Evolutionary conservation across 2,797 vertebrate genomes (phyloP).

Genomic region (Silurus aristotelis): DNA sequence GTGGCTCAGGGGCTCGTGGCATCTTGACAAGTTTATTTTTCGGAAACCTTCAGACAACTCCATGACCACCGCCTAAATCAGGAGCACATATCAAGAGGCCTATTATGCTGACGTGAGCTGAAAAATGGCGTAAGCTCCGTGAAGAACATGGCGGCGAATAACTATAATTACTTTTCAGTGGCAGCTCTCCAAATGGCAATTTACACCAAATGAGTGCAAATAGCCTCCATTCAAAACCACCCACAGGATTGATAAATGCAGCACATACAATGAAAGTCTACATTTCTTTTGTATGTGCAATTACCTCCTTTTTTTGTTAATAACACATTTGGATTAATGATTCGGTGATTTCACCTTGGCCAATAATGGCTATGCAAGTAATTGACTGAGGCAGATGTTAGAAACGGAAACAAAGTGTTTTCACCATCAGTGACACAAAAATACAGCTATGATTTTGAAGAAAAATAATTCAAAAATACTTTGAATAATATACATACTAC

Average conservation of each 20-base stretch:
- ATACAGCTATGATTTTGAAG: not conserved
- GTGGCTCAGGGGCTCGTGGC: constrained; percentile 37
- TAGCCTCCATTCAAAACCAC: constrained; percentile 45
- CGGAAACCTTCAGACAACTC: constrained; percentile 1
- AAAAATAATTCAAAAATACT: not conserved
- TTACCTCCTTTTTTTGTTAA: constrained; percentile 57
- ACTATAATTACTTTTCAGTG: constrained; percentile 47
- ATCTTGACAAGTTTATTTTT: constrained; percentile 46
- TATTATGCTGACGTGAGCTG: not conserved
- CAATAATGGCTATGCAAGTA: constrained; percentile 47
- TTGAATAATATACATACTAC: not conserved
- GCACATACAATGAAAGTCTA: constrained; percentile 51
- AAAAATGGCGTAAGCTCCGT: constrained; percentile 38
- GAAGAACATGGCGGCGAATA: constrained; percentile 46
- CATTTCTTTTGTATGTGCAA: constrained; percentile 57
- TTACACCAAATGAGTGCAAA: constrained; percentile 47
- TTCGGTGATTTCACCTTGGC: constrained; percentile 57
- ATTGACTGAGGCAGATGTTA: constrained; percentile 58
- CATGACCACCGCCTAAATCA: not conserved
- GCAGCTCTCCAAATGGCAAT: constrained; percentile 44
- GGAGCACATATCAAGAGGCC: constrained; percentile 6
- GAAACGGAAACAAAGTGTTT: constrained; percentile 36
- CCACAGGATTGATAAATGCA: constrained; percentile 50
- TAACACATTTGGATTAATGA: constrained; percentile 52
- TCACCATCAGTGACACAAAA: constrained; percentile 15